Conservation (phyloP, 2,888 invertebrate species). For the Drosophila sordidula region DNA sequence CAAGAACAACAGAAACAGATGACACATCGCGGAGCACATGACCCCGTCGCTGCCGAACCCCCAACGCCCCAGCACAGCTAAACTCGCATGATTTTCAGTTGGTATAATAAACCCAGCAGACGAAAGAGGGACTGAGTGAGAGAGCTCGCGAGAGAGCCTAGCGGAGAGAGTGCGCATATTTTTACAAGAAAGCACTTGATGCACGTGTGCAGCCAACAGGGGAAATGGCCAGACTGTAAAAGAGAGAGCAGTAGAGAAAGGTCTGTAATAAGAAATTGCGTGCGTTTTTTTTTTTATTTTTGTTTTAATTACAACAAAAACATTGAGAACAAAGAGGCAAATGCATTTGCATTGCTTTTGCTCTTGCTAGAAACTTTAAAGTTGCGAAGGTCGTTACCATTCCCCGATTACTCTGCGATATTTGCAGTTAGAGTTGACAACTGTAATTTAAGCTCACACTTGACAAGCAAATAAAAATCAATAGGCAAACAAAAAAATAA, state of each 20-base stretch:
- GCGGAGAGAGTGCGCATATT: constrained; percentile 62
- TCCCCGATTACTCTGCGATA: background rate
- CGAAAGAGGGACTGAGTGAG: background rate
- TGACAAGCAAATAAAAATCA: constrained; percentile 40
- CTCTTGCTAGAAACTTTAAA: background rate
- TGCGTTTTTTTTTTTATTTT: background rate
- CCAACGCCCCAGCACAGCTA: constrained; percentile 21
- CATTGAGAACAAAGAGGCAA: background rate
- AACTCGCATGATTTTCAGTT: constrained; percentile 82
- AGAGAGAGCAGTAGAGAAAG: background rate
- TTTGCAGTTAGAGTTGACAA: background rate
- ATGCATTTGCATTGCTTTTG: no score
- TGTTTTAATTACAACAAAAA: background rate
- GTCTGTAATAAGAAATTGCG: background rate
- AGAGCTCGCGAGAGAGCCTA: background rate
- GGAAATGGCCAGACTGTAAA: constrained; percentile 21
- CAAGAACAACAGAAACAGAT: constrained; percentile 60
- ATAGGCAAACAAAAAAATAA: constrained; percentile 35
- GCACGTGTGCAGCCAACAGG: constrained; percentile 45
- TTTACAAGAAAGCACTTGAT: constrained; percentile 44
- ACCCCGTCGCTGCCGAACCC: constrained; percentile 47
- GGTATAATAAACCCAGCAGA: constrained; percentile 69
- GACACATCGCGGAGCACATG: constrained; percentile 56
- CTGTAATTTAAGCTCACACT: constrained; percentile 19
- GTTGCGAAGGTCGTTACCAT: constrained; percentile 33